A percentile compares a stretch with the other conserved stretches of the same genome.
Evolutionary conservation across 2,113 vertebrate genomes (phyloP).

Genomic region (Lanius collurio): DNA sequence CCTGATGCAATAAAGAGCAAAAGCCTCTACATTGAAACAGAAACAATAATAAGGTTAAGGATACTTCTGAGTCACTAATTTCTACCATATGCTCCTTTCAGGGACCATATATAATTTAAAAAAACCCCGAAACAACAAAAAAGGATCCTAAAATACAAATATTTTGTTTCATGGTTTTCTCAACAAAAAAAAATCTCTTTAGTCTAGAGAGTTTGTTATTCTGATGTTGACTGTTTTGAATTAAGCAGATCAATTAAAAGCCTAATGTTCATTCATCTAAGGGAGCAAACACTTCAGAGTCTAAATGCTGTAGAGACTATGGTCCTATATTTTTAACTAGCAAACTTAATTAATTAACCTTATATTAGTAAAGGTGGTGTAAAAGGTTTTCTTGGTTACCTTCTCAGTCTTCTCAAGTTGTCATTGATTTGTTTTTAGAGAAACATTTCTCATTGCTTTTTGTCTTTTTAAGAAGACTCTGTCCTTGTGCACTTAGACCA

Average conservation of each 20-base stretch:
- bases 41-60: neutral
- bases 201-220: neutral
- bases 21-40: neutral
- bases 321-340: neutral
- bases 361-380: neutral
- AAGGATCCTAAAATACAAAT: neutral
- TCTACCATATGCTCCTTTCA: neutral
- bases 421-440: neutral
- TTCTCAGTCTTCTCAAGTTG: neutral
- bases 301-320: neutral
- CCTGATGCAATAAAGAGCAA: neutral
- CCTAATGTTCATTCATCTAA: neutral
- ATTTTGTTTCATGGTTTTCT: neutral
- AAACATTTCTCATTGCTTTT: neutral
- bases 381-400: neutral
- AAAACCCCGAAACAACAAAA: neutral
- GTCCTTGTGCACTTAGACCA: neutral
- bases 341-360: neutral
- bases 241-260: neutral
- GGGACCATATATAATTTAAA: neutral
- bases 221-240: neutral
- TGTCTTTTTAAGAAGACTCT: neutral
- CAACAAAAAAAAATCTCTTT: neutral
- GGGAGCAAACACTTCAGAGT: neutral
- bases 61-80: neutral